A percentile compares a stretch with the other conserved stretches of the same genome.
Evolutionary conservation across 2,888 invertebrate species (phyloP).

Genomic region (Lottia scabra): DNA sequence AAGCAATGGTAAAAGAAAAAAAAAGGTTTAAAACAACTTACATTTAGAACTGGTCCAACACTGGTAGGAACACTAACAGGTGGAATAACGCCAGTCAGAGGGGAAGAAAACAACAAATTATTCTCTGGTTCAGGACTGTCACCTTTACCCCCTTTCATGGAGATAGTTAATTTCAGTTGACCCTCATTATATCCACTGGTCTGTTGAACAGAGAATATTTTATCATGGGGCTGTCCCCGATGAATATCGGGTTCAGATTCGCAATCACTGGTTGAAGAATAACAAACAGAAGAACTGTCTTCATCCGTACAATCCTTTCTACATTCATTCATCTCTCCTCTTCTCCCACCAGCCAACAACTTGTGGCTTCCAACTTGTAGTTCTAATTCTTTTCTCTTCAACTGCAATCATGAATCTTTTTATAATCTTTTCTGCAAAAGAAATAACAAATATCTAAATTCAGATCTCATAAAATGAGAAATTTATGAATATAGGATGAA

Average conservation of each 20-base stretch:
- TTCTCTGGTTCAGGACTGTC: not conserved
- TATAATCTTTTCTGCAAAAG: too few species aligned
- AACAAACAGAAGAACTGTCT: slow-evolving; percentile 24
- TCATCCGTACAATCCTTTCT: slow-evolving; percentile 20
- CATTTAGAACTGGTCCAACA: too few species aligned
- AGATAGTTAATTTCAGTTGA: slow-evolving; percentile 24
- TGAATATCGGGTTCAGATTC: slow-evolving; percentile 24
- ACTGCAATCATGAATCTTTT: too few species aligned
- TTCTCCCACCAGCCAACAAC: not conserved
- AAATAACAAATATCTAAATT: too few species aligned
- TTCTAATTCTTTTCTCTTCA: too few species aligned
- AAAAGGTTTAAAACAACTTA: too few species aligned
- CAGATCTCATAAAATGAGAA: too few species aligned
- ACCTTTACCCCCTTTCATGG: not conserved
- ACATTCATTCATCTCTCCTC: slow-evolving; percentile 27
- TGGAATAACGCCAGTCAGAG: not conserved
- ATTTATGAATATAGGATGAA: too few species aligned
- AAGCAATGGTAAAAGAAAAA: too few species aligned
- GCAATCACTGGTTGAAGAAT: slow-evolving; percentile 13
- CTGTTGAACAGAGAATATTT: slow-evolving; percentile 22
- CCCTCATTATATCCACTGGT: slow-evolving; percentile 20
- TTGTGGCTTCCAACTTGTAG: slow-evolving; percentile 6
- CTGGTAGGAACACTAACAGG: too few species aligned
- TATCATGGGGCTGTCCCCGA: slow-evolving; percentile 16
- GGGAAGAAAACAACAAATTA: slow-evolving; percentile 12